phyloP scores from a whole-genome alignment of 2,113 vertebrate genomes.

The Myotis yumanensis region DNA sequence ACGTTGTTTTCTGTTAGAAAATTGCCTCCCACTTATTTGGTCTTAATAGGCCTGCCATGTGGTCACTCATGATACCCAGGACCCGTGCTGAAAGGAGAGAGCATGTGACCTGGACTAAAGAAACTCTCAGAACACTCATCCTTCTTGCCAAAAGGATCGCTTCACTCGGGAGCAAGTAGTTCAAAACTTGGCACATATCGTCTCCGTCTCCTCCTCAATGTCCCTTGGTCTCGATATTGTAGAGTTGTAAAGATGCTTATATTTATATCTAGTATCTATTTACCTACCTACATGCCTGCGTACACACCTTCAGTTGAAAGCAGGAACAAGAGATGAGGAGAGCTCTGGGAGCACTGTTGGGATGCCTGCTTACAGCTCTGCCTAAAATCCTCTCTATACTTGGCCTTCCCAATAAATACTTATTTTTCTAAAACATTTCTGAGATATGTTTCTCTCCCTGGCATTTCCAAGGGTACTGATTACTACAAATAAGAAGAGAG shows the following conservation, averaged over 20 bases:
- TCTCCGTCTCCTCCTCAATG: not conserved
- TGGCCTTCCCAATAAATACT: not conserved
- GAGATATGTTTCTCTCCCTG: not conserved
- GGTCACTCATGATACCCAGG: not conserved
- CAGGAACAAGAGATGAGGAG: not conserved
- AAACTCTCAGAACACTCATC: not conserved
- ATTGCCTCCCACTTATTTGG: not conserved
- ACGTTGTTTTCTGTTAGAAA: not conserved
- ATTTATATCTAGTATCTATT: not conserved
- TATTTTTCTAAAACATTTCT: not conserved
- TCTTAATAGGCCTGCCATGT: not conserved
- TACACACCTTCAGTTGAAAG: not conserved
- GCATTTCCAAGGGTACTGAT: not conserved
- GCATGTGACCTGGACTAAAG: fast-evolving
- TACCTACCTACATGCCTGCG: too few relatives aligned
- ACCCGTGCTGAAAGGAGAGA: not conserved
- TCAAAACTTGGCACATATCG: not conserved
- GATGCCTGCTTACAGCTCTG: not conserved
- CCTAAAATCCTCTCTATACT: not conserved
- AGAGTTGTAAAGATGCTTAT: not conserved
- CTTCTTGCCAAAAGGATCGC: not conserved
- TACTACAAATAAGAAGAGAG: not conserved
- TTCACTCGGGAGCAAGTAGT: not conserved
- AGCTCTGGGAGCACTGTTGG: not conserved
- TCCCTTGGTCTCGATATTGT: not conserved